Evolutionary conservation across 2,113 vertebrate species (phyloP), one percentile per base, ranked within the genome.

Genomic region (Rattus norvegicus): DNA sequence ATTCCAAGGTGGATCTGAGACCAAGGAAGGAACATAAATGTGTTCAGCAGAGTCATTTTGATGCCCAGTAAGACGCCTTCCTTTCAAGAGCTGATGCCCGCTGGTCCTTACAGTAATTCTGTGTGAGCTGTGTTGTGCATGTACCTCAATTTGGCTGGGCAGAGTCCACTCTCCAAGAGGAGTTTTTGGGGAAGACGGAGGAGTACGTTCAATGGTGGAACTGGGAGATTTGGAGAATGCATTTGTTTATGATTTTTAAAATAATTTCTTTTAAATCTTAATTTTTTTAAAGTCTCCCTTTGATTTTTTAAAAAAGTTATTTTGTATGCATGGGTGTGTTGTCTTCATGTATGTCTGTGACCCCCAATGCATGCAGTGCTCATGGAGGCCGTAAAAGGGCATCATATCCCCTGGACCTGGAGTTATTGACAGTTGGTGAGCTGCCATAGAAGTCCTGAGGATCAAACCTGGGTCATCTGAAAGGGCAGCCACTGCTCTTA

Each of bases 1-100:
- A 88, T 86, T 98, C 98, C 97, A 98, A 47, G 98, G 94, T 54
- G 97, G 67, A n/a, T 99, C 99, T 99, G 79, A 83, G 97, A 72
- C 0, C 8, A 94, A 91, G 39, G 19, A 54, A 69, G 69, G 79
- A 90, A 94, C 47, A 93, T 17, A 91, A n/a, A 65, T 3, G 65
- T 19, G n/a, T 30, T 87, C 61, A n/a, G 76, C 28, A 33, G 72
- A 5, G 10, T 20, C 47, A 30, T 22, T 33, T 28, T 7, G 11
- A 24, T 81, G 24, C 22, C 81, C 20, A 2, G 36, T 5, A 65
- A 70, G 39, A 26, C 28, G 16, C n/a, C 11, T 52, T 65, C 52
- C 88, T 91, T 61, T 86, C n/a, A 67, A 33, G 81, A 24, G 33
- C 49, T 17, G 59, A 49, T 3, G 86, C 5, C 63, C 63, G 12